These are phyloP conservation scores for Endomychus coccineus DNA, from an alignment of 2,888 invertebrate genomes.

Conservation along the genomic window DNA sequence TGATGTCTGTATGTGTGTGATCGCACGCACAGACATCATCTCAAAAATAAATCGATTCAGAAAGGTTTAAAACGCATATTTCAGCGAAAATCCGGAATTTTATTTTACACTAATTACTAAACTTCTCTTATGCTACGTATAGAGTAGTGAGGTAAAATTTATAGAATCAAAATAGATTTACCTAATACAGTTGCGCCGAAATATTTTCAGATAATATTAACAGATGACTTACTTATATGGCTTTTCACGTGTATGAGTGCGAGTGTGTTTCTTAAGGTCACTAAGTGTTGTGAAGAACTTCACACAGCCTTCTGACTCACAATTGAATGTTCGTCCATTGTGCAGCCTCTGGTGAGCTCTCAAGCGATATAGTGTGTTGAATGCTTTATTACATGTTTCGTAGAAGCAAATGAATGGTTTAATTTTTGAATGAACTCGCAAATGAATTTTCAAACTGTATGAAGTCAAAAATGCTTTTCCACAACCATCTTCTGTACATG, in stretches of 20 bases:
- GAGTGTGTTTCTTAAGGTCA: constrained; percentile 88
- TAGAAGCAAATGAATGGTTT: constrained; percentile 86
- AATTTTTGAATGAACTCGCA: constrained; percentile 85
- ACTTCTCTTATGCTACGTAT: too few relatives aligned
- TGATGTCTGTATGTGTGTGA: too few relatives aligned
- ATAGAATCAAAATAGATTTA: too few relatives aligned
- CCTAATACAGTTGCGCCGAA: too few relatives aligned
- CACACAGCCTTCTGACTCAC: constrained; percentile 70
- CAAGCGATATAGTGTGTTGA: constrained; percentile 89
- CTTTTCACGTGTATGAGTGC: constrained; percentile 87
- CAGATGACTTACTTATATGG: constrained; percentile 68
- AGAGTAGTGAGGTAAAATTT: too few relatives aligned
- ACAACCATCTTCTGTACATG: constrained; percentile 80
- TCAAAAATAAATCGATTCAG: too few relatives aligned
- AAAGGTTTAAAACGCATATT: too few relatives aligned
- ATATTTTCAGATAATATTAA: too few relatives aligned
- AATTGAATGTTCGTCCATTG: constrained; percentile 92
- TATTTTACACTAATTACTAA: too few relatives aligned
- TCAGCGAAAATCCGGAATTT: too few relatives aligned
- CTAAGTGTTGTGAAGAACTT: constrained; percentile 92
- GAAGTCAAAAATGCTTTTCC: constrained; percentile 92
- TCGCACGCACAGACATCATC: too few relatives aligned
- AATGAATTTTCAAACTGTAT: constrained; percentile 90
- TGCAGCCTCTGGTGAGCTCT: constrained; percentile 87
- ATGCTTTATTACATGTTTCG: constrained; percentile 81